Base-by-base conservation (phyloP, 2,113 vertebrate species). In the Siniperca chuatsi region DNA sequence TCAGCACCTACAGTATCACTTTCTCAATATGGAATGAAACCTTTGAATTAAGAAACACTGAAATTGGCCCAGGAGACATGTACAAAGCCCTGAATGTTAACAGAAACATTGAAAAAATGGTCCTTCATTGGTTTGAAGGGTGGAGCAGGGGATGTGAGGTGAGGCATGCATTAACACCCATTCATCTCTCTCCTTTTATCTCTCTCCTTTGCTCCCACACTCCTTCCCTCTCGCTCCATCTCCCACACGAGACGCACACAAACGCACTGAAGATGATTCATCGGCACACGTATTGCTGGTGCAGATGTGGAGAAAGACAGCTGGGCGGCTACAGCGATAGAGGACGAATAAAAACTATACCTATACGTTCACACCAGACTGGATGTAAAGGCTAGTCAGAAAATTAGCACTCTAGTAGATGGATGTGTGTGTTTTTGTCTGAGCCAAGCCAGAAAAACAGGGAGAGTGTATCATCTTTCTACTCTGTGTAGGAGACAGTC, bases 161-260 rank as follows among this genome's bases (percentile, higher is more conserved):
- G 90, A 92, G 84, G 64, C 65, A 33, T 79, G 72, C 85, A 88
- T 90, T 93, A 88, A 87, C 84, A 89, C 70, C 75, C 88, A 91
- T 92, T 90, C 71, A 89, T 92, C 89, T 89, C 65, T 76, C 57
- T 71, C 50, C 83, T 87, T 92, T 90, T 87, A 84, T 89, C 83
- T 88, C 66, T 54, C 73, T 61, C 54, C 42, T 50, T 52, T 10
- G 16, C 74, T 89, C 80, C 70, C 48, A 71, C 23, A 12, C 87
- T 73, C 78, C 44, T 71, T 76, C 77, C 4, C 65, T 64, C 68
- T 78, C 48, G 44, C 21, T 8, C 21, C n/a, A 46, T 71, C 77
- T 79, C 81, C 48, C 35, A 67, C 87, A 87, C 18, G 15, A 62
- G 67, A 76, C 75, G 52, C 42, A 64, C 55, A 77, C 25, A 25